Conservation (phyloP, 2,888 invertebrate genomes). For the Punctoribates punctum region DNA sequence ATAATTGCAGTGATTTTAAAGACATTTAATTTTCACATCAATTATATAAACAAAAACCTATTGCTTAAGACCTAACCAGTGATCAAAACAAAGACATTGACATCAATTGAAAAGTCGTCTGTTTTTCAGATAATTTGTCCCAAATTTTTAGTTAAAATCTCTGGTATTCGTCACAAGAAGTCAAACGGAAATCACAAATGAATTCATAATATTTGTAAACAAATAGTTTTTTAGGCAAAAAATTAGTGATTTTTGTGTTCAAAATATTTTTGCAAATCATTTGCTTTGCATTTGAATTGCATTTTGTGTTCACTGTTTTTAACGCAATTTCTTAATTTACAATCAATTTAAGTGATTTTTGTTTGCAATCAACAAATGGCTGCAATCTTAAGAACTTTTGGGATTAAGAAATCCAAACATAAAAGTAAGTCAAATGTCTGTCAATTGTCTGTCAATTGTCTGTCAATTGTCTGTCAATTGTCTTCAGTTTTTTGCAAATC, state of each 20-base stretch:
- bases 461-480: too few species aligned
- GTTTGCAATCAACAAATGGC: neutral
- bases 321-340: neutral
- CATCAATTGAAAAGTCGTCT: neutral
- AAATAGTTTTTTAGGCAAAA: too few species aligned
- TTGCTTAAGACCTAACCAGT: neutral
- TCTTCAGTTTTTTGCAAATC: neutral
- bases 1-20: neutral
- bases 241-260: too few species aligned
- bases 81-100: constrained; percentile 15
- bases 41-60: constrained; percentile 13
- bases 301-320: neutral
- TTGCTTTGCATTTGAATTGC: neutral
- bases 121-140: neutral
- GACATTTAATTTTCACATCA: neutral
- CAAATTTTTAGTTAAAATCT: neutral
- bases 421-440: constrained; percentile 14
- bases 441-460: too few species aligned
- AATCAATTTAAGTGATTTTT: neutral
- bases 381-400: constrained; percentile 12
- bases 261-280: too few species aligned
- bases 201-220: too few species aligned
- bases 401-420: constrained; percentile 26
- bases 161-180: too few species aligned
- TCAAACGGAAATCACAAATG: too few species aligned